Percentiles rank a stretch among this genome's conserved stretches.
Conservation (phyloP, 2,113 vertebrate genomes). For the Anser cygnoides region DNA sequence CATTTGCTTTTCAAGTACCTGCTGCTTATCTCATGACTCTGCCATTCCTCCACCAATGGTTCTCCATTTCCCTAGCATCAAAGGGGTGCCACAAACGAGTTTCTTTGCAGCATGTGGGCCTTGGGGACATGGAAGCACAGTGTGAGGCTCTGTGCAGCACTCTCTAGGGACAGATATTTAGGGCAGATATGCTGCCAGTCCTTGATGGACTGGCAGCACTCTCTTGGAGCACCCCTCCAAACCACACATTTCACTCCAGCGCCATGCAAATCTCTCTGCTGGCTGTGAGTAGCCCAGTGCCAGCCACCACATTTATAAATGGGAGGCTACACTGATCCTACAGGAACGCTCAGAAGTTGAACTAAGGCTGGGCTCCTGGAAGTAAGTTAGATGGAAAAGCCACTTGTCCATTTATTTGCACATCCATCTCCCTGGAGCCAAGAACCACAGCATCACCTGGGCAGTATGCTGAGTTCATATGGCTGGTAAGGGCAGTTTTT, state of each 20-base stretch:
- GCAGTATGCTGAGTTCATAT: rapidly evolving
- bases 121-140: background rate
- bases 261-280: background rate
- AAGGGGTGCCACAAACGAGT: background rate
- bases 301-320: background rate
- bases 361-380: background rate
- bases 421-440: background rate
- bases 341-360: background rate
- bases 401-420: background rate
- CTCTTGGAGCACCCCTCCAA: background rate
- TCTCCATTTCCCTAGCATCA: background rate
- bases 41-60: no score
- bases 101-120: background rate
- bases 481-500: background rate
- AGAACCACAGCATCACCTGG: background rate
- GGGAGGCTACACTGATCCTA: background rate
- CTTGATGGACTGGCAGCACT: rapidly evolving
- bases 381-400: background rate
- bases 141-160: background rate
- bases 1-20: background rate
- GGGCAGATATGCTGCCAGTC: no score
- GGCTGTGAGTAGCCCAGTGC: background rate
- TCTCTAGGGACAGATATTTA: background rate
- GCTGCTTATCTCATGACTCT: background rate
- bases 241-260: background rate